Evolutionary conservation across 2,797 vertebrate species (phyloP).

Genomic region (Catharus ustulatus): DNA sequence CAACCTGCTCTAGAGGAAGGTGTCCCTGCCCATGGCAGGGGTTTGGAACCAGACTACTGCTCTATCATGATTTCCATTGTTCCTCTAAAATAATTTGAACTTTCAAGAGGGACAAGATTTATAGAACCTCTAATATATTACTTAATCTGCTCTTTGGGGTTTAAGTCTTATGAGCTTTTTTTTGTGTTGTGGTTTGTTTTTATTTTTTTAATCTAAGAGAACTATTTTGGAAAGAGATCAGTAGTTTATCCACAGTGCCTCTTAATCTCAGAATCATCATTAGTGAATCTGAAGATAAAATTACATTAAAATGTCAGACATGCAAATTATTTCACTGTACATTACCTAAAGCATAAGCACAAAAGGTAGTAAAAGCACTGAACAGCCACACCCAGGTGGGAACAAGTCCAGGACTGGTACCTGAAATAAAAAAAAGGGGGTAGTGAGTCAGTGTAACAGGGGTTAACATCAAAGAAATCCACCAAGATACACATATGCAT

Average conservation of each 20-base stretch:
- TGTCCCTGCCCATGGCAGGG: not conserved
- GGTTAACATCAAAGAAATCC: conserved; percentile 8
- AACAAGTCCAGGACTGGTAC: conserved; percentile 64
- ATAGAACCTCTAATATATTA: not conserved
- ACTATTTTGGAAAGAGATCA: not conserved
- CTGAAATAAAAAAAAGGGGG: not conserved
- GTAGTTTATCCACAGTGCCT: not conserved
- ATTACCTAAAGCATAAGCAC: conserved; percentile 73
- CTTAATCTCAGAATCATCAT: not conserved
- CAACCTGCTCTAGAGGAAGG: not conserved
- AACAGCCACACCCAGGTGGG: conserved; percentile 71
- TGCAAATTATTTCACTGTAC: not conserved
- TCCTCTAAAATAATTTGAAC: not conserved
- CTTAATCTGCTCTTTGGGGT: not conserved
- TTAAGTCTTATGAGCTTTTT: not conserved
- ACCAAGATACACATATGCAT: not conserved
- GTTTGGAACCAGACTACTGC: not conserved
- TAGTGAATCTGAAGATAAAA: not conserved
- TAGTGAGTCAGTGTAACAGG: not conserved
- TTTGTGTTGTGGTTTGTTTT: not conserved
- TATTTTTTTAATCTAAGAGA: not conserved
- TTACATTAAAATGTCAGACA: not conserved
- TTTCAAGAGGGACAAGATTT: not conserved
- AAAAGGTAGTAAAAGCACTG: conserved; percentile 69
- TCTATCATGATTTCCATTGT: not conserved